A percentile compares a stretch with the other conserved stretches of the same genome.
phyloP scores from a whole-genome alignment of 2,888 invertebrate genomes.

The Dioctria rufipes region DNA sequence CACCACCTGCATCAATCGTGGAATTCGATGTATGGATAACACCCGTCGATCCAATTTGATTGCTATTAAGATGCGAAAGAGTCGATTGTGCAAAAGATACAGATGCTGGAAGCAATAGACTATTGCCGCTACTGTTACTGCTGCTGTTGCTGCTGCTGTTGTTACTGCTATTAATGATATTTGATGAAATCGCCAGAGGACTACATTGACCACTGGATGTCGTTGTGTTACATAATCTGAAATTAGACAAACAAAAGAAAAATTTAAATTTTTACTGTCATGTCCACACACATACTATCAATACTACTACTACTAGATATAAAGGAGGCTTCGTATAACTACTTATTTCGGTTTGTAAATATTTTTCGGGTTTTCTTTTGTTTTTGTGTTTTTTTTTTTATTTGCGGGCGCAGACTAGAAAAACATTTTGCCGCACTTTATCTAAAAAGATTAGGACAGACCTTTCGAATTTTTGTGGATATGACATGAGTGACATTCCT shows the following conservation, averaged over 20 bases:
- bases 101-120: constrained; percentile 56
- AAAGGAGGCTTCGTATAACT: too few species aligned
- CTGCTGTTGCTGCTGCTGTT: constrained; percentile 11
- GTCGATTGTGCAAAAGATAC: constrained; percentile 59
- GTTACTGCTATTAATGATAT: constrained; percentile 28
- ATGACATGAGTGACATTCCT: constrained; percentile 35
- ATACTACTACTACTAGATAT: too few species aligned
- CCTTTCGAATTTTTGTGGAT: neutral
- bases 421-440: constrained; percentile 8
- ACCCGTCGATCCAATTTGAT: constrained; percentile 51
- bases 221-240: constrained; percentile 56
- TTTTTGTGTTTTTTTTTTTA: constrained; percentile 22
- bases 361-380: neutral
- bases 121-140: constrained; percentile 39
- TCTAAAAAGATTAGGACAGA: constrained; percentile 35
- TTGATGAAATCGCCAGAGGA: constrained; percentile 52
- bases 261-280: constrained; percentile 22
- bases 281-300: constrained; percentile 6
- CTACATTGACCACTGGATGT: constrained; percentile 54
- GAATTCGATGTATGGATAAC: constrained; percentile 38
- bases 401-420: constrained; percentile 18
- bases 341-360: too few species aligned
- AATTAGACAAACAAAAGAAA: constrained; percentile 37
- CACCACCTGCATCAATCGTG: constrained; percentile 43
- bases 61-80: constrained; percentile 59